Evolutionary conservation across 2,113 vertebrate species (phyloP).

Genomic region (Marcusenius ussheri): DNA sequence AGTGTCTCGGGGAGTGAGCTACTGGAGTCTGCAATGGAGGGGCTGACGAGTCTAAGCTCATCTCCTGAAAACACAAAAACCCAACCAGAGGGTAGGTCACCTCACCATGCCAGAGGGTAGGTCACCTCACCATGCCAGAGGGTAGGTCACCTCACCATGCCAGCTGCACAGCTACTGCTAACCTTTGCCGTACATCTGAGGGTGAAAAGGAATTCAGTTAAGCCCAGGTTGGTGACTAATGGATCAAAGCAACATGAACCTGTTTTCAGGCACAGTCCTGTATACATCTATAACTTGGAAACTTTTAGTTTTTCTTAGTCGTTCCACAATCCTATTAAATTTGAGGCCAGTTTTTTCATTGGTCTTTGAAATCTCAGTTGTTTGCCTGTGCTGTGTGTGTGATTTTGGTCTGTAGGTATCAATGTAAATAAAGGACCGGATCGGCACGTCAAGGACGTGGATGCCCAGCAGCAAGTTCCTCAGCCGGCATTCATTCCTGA

Average conservation of each 20-base stretch:
- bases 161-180: neutral
- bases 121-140: too few species aligned
- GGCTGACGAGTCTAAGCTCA: conserved; percentile 27
- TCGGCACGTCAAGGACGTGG: conserved; percentile 20
- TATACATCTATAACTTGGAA: neutral
- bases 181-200: neutral
- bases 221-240: neutral
- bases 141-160: too few species aligned
- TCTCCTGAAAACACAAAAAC: conserved; percentile 17
- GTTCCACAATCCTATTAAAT: neutral
- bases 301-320: neutral
- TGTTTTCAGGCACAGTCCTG: neutral
- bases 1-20: conserved; percentile 51
- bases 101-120: neutral
- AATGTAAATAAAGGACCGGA: conserved; percentile 4
- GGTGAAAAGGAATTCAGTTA: neutral
- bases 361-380: neutral
- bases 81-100: neutral
- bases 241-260: neutral
- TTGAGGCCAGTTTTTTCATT: neutral
- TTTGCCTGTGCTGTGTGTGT: neutral
- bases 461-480: conserved; percentile 30
- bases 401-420: conserved; percentile 24
- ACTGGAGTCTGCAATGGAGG: conserved; percentile 42
- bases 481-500: conserved; percentile 38